Evolutionary conservation across 2,113 vertebrate species (phyloP), one percentile per base, ranked within the genome.

Genomic region (Lynx canadensis): DNA sequence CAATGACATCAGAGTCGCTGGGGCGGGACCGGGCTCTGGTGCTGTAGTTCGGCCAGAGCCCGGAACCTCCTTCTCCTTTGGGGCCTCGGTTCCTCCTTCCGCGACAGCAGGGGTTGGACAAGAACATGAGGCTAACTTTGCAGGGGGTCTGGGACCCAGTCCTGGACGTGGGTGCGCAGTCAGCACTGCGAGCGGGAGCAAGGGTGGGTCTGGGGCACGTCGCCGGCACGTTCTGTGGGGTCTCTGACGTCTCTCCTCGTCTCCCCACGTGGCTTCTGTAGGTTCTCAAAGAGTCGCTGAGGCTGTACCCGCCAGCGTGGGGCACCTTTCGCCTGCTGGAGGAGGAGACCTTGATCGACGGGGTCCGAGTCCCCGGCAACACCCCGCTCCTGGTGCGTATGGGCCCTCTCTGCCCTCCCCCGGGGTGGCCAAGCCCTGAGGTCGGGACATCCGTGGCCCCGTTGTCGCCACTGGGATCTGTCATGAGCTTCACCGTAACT

Each of bases 261-360:
- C 55, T 87, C 31, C n/a, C 36, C 23, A 0, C 11, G 33, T 55
- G 86, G 55, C 36, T 81, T 52, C 65, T 19, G 0, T 80, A 99
- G 99, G 99, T 99, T 76, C 97, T 99, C 74, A 99, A 99, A 97
- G 99, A 99, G 97, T 99, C 99, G 0, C 98, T 99, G 94, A 98
- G 99, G 92, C 41, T 99, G 3, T 99, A 99, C 76, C 99, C 99
- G 0, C 99, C 99, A 0, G 98, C 98, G 4, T 98, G 99, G 0
- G 99, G 98, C 23, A 99, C 99, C 0, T 95, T 99, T 18, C 99
- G 99, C 27, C 97, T 99, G 27, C 5, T 99, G 27, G 27, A 82
- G 48, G 98, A 99, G 91, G 99, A 99, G 95, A 98, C 97, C 0
- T 9, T 99, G 41, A 95, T 99, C 0, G 93, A 98, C 0, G 99